phyloP scores from a whole-genome alignment of 2,888 invertebrate species.

The Dorcus hopei region DNA sequence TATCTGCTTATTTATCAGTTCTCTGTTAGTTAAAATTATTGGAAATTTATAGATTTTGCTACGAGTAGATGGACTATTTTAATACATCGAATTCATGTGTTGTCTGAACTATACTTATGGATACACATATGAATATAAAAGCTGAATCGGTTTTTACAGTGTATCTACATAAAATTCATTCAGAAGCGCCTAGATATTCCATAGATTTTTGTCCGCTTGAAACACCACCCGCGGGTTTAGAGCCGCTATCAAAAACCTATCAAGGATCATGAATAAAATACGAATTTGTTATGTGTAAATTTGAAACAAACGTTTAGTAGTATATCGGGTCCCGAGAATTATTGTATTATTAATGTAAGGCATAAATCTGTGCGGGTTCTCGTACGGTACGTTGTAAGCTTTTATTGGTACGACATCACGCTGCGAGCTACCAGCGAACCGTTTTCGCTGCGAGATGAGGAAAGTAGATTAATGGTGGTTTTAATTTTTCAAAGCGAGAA shows the following conservation, averaged over 20 bases:
- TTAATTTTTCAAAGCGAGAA: constrained; percentile 16
- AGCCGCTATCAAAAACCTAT: background rate
- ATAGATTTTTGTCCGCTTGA: no score
- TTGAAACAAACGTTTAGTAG: constrained; percentile 16
- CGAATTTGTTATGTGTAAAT: constrained; percentile 19
- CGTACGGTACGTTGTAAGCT: constrained; percentile 10
- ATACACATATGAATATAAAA: no score
- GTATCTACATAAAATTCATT: no score
- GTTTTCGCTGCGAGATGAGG: constrained; percentile 10
- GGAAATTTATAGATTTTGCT: no score
- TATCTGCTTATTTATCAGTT: no score
- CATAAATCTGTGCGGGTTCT: constrained; percentile 18
- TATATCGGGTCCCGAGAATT: constrained; percentile 10
- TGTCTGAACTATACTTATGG: no score
- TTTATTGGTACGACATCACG: constrained; percentile 13
- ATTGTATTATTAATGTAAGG: constrained; percentile 21
- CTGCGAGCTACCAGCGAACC: constrained; percentile 16
- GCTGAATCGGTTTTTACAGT: no score
- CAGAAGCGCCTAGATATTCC: no score
- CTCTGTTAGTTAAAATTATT: no score
- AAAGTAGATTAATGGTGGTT: constrained; percentile 16
- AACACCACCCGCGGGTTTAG: background rate
- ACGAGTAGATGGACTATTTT: no score
- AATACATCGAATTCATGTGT: no score
- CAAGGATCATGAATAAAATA: constrained; percentile 18